Base-by-base conservation (phyloP, 92 coral and sea anemone genomes). In the Paramuricea clavata region DNA sequence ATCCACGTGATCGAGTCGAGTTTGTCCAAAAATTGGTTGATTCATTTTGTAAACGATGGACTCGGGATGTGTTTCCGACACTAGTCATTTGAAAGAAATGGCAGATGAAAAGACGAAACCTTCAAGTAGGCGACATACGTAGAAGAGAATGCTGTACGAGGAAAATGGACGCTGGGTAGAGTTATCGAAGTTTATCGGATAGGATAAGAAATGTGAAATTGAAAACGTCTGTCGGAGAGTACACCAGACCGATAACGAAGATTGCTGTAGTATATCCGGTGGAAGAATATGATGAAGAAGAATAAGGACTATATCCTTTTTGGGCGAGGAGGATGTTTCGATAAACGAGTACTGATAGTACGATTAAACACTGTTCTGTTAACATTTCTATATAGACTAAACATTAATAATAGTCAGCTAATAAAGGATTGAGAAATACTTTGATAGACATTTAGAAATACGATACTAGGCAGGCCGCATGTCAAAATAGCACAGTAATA, bases 161-260 rank as follows among this genome's bases (percentile, higher is more conserved):
- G 90, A 44, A 49, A 90, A 15, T 90, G 84, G 82, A 76, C 64
- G 42, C 89, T 87, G 21, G 91, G 91, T 34, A 76, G 26, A 42
- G 75, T 91, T 32, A 50, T 69, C 33, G 69, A 90, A 49, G 79
- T 33, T 25, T 81, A 70, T 43, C 85, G 73, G 28, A 26, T 4
- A 32, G 87, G 74, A 49, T 19, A 75, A 36, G 93, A 79, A 79
- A 79, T 42, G 84, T 79, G 16, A 52, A 21, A 56, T 43, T 79
- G 27, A 79, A 79, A 69, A 79, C 72, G 22, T 56, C 84, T 49
- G 71, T 56, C 12, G 72, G 76, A 19, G 61, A 69, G 35, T 87
- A 87, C 36, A 34, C 52, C 23, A 87, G 88, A 49, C 88, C 91
- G 1, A 36, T 87, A 2, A 82, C 74, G 34, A 87, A 87, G 67